Percentiles rank a stretch among this genome's conserved stretches.
These are phyloP conservation scores for Xyliphius kryptos DNA, from an alignment of 2,113 vertebrate genomes.

Conservation along the genomic window DNA sequence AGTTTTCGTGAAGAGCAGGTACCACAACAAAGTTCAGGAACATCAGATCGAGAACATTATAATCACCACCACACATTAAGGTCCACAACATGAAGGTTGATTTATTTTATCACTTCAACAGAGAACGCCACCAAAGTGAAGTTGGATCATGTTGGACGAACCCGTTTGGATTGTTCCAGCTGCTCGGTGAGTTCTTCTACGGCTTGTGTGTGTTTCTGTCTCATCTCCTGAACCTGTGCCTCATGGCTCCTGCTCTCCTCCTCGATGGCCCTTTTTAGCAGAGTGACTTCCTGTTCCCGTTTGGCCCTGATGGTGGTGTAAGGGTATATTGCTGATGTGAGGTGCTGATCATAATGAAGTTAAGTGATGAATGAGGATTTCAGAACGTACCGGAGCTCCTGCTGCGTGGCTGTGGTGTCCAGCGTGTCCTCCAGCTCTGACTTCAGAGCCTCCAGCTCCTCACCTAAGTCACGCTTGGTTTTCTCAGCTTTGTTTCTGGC, in stretches of 20 bases:
- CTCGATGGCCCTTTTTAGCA: conserved; percentile 76
- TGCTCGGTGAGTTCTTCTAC: conserved; percentile 81
- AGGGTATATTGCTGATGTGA: too few species aligned
- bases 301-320: too few species aligned
- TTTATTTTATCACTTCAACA: too few species aligned
- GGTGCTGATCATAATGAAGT: not conserved
- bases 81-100: too few species aligned
- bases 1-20: too few species aligned
- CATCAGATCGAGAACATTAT: too few species aligned
- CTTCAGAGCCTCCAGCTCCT: conserved; percentile 84
- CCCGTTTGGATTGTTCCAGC: conserved; percentile 81
- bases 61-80: too few species aligned
- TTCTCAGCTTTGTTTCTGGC: conserved; percentile 84
- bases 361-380: not conserved
- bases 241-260: conserved; percentile 77
- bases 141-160: conserved; percentile 39
- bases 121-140: not conserved
- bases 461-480: conserved; percentile 77
- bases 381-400: conserved; percentile 73
- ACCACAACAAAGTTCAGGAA: not conserved
- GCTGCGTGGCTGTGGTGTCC: conserved; percentile 81
- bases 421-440: conserved; percentile 83
- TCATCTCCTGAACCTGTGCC: conserved; percentile 83
- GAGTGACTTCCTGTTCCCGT: conserved; percentile 79
- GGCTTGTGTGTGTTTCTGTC: conserved; percentile 78